Base-by-base conservation (phyloP, 1,140 invertebrate species). In the Drosophila micromelanica region DNA sequence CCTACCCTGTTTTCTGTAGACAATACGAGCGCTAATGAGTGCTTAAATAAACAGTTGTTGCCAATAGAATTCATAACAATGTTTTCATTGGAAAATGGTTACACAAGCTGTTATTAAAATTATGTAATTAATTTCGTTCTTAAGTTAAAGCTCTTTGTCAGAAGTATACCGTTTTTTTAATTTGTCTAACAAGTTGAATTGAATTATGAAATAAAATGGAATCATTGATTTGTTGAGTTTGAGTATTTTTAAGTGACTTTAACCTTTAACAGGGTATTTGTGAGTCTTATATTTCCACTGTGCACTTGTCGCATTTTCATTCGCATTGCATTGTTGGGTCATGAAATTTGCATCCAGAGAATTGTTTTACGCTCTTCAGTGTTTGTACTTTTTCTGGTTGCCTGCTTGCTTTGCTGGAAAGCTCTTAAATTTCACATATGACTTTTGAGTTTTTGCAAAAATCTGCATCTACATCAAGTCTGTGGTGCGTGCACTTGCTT, bases 311-410 rank as follows among this genome's bases (percentile, higher is more conserved):
- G 38, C 20, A 12, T 27, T 48, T 20, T 55, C 45, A 46, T 59
- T 46, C 56, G 49, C 57, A 46, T 72, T 78, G 60, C 60, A 56
- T 46, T 38, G 72, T 17, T 15, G 48, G 40, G 32, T 61, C 81
- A 70, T 72, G 49, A 65, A 86, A 85, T 68, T 80, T 80, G 57
- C 81, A 85, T 86, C 70, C 52, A 64, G 70, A 43, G 78, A 85
- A 86, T 81, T 78, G 78, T 72, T 72, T 76, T 57, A 40, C 54
- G 32, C 43, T 38, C 45, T 17, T 11, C 9, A 40, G 46, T 55
- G 13, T 20, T 68, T 42, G 51, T 43, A 7, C 30, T 45, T 27
- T 15, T 32, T 45, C 42, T 48, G 49, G 17, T 49, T 38, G 55
- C 17, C 27, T 51, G 17, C 23, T 27, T 51, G 17, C 15, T 27